Evolutionary conservation across 2,113 vertebrate species (phyloP), one percentile per base, ranked within the genome.

Genomic region (Lipophrys pholis): DNA sequence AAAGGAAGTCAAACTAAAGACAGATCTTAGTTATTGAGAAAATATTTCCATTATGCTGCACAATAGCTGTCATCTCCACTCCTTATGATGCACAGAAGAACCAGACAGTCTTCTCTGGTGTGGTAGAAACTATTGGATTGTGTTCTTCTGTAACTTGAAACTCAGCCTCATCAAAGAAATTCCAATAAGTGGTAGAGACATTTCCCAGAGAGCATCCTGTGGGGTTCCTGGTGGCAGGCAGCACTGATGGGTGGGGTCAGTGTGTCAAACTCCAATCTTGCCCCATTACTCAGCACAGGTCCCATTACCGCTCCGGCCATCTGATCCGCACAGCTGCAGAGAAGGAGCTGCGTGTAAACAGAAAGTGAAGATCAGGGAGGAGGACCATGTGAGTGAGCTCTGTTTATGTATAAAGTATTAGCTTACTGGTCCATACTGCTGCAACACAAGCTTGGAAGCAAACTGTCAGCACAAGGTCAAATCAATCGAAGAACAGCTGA

Each of bases 121-220:
- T 16, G 21, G 21, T 30, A 30, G 21, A 30, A 75, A 57, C 74
- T 78, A 40, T 11, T 45, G 38, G 87, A 85, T 90, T 61, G 38
- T 67, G 58, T 90, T 90, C 69, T 69, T 49, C 65, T 75, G 91
- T 85, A 93, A 94, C 86, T 66, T 54, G 78, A 92, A 83, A 85
- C 89, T 66, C 42, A 1, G 53, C 16, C 69, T 75, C 91, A 84
- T 93, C 90, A 89, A 87, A 86, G 81, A 84, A 85, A 84, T 83
- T 90, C 91, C 88, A 88, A 92, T 93, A 93, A 93, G 88, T 87
- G 82, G 71, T 9, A 67, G 53, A 84, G 91, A 92, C 88, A 78
- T 90, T 92, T 93, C 89, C 88, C 88, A 90, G 86, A 82, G 86
- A 86, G 87, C 60, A 66, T 93, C 87, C 90, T 82, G 89, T 80